Percentiles rank a stretch among this genome's conserved stretches.
Conservation (phyloP, 2,888 invertebrate species). For the Hedychridium roseum region DNA sequence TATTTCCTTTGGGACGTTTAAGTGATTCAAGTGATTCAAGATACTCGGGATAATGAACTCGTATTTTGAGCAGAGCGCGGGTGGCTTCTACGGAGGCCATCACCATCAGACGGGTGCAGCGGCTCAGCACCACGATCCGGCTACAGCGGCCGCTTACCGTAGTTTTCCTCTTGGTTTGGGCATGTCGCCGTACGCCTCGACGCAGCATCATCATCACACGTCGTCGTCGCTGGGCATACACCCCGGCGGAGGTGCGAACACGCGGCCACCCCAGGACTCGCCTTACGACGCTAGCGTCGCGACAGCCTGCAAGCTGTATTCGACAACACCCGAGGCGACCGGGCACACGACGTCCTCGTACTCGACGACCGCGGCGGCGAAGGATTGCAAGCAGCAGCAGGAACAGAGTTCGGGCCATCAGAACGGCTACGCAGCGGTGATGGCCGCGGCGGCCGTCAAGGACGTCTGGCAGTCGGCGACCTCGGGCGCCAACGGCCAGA, state of each 20-base stretch:
- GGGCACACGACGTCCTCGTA: slow-evolving; percentile 70
- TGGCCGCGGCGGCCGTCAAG: slow-evolving; percentile 72
- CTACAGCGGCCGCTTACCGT: slow-evolving; percentile 77
- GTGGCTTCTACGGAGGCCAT: slow-evolving; percentile 90
- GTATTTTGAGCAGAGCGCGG: slow-evolving; percentile 88
- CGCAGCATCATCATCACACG: slow-evolving; percentile 74
- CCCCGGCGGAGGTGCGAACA: slow-evolving; percentile 74
- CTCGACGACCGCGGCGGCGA: slow-evolving; percentile 68
- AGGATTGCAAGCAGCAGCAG: slow-evolving; percentile 78
- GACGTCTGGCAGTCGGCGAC: slow-evolving; percentile 76
- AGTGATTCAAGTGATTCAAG: slow-evolving; percentile 52
- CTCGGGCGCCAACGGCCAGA: slow-evolving; percentile 73
- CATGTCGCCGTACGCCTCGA: slow-evolving; percentile 83
- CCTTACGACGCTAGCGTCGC: slow-evolving; percentile 91
- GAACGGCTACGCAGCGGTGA: slow-evolving; percentile 75
- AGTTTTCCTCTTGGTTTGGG: slow-evolving; percentile 87
- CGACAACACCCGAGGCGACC: slow-evolving; percentile 70
- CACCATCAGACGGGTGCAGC: slow-evolving; percentile 79
- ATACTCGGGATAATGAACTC: slow-evolving; percentile 81
- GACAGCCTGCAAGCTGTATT: slow-evolving; percentile 84
- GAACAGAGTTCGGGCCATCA: slow-evolving; percentile 68
- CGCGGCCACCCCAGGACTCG: slow-evolving; percentile 86
- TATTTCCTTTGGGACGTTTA: slow-evolving; percentile 44
- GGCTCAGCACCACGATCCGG: slow-evolving; percentile 78
- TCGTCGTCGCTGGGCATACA: slow-evolving; percentile 67